Base-by-base conservation (phyloP, 2,888 invertebrate genomes). In the Agrotis ipsilon region DNA sequence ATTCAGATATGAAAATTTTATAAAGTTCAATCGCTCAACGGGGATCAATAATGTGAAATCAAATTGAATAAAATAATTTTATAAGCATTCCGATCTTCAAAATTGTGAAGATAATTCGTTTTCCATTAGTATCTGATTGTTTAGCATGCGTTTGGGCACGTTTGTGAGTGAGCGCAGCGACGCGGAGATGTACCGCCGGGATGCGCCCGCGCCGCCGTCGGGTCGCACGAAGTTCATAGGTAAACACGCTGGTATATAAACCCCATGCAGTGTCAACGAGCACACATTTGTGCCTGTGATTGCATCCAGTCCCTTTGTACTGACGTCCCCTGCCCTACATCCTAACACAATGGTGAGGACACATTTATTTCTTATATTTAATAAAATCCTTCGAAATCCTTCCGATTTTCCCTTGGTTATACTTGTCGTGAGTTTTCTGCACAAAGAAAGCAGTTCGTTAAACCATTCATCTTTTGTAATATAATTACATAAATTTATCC, bases 171-270 rank as follows among this genome's bases (percentile, higher is more conserved):
- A 82, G 82, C 76, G 73, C 65, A 66, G 72, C 71, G 67, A 58
- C 72, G 76, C 78, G 81, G 80, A 89, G 90, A 91, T 91, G 90
- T 84, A 87, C 90, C 87, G 89, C 78, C 87, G 89, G 92, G 94
- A 94, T 93, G 93, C 90, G 81, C 66, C 66, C 9, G 78, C 76
- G 88, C 92, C 76, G 78, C 85, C 90, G 81, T 77, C 87, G 87
- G 94, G 94, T 94, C 93, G 92, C 87, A 87, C 93, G 92, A 95
- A 95, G 96, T 96, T 96, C 96, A 96, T 93, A 96, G 95, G 96
- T 96, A 96, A 96, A 93, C 91, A 89, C 88, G 89, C 82, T 86
- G 89, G 92, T 96, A 95, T 96, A 96, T 96, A 96, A 96, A 92
- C 92, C 88, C 89, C 90, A 89, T 91, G 90, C 94, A 87, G 92